Evolutionary conservation across 2,888 invertebrate genomes (phyloP).

Genomic region (Nomada fabriciana): DNA sequence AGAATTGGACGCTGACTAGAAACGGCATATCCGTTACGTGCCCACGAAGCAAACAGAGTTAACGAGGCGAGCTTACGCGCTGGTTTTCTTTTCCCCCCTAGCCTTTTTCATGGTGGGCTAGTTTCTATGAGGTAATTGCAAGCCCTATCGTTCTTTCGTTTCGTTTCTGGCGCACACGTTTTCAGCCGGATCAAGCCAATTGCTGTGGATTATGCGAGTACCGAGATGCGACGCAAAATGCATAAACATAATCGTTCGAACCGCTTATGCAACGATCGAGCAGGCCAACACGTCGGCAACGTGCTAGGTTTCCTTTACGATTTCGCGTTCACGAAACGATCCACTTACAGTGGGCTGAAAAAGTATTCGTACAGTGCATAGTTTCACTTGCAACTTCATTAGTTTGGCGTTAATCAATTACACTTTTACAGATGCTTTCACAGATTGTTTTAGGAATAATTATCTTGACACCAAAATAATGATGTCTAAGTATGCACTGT

Average conservation of each 20-base stretch:
- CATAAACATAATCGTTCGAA: conserved; percentile 32
- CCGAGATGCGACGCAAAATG: conserved; percentile 44
- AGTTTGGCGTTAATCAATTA: conserved; percentile 9
- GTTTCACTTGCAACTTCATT: too few relatives aligned
- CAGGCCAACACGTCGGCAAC: conserved; percentile 15
- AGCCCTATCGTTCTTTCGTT: conserved; percentile 5
- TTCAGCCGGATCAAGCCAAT: conserved; percentile 26
- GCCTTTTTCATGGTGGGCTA: neutral
- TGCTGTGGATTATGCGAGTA: conserved; percentile 17
- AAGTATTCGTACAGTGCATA: too few relatives aligned
- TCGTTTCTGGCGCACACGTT: neutral
- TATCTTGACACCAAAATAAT: too few relatives aligned
- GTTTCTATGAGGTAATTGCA: conserved; percentile 24
- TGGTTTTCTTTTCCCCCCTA: conserved; percentile 13
- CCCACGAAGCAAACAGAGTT: conserved; percentile 31
- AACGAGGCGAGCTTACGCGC: conserved; percentile 37
- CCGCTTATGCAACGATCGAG: conserved; percentile 35
- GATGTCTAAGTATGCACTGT: too few relatives aligned
- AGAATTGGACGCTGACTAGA: conserved; percentile 41
- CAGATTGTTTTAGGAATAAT: too few relatives aligned
- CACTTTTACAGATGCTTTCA: neutral
- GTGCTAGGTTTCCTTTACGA: conserved; percentile 31
- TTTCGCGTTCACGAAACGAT: conserved; percentile 38
- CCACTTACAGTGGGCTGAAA: neutral
- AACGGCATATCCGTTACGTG: conserved; percentile 55